phyloP scores from a whole-genome alignment of 2,797 vertebrate species.

The Rhynchotus rufescens region DNA sequence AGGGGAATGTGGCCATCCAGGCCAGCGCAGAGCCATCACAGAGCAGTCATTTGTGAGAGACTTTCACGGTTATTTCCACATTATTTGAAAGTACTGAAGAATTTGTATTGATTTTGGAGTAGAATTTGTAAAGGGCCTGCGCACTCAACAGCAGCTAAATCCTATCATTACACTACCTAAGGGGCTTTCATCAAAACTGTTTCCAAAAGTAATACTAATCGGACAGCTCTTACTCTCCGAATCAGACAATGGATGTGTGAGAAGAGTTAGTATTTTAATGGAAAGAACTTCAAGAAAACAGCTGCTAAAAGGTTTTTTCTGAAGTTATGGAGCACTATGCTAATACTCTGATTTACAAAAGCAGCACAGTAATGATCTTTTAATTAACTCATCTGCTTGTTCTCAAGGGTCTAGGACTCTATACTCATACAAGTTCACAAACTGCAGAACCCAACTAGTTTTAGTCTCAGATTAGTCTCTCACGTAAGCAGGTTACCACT shows the following conservation, averaged over 20 bases:
- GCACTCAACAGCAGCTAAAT: background rate
- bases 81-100: background rate
- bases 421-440: background rate
- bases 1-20: background rate
- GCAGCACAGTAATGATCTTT: background rate
- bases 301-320: background rate
- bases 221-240: background rate
- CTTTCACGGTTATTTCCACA: background rate
- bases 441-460: background rate
- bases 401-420: background rate
- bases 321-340: background rate
- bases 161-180: background rate
- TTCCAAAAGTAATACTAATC: background rate
- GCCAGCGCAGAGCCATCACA: background rate
- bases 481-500: background rate
- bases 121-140: background rate
- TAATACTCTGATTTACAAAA: background rate
- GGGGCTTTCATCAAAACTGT: slow-evolving; percentile 5
- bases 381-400: background rate
- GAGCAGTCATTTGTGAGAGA: background rate
- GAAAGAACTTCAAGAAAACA: background rate
- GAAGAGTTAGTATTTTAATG: background rate
- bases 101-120: slow-evolving; percentile 36
- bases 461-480: background rate
- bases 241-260: background rate